phyloP scores from a whole-genome alignment of 2,888 invertebrate species.

The Pheosia gnoma region DNA sequence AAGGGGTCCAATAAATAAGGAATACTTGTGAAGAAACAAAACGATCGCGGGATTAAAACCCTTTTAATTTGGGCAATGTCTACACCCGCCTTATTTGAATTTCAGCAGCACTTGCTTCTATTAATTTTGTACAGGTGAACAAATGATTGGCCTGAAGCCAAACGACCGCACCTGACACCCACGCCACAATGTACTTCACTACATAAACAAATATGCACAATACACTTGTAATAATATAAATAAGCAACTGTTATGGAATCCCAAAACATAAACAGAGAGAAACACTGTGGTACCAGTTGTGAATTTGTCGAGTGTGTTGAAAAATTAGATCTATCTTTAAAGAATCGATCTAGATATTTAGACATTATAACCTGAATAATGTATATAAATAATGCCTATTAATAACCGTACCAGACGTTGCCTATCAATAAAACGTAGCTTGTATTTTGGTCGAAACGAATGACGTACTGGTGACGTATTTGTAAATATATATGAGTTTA shows the following conservation, averaged over 20 bases:
- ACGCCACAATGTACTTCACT: conserved; percentile 54
- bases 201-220: conserved; percentile 65
- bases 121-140: conserved; percentile 72
- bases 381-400: conserved; percentile 35
- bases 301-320: too few species aligned
- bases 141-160: conserved; percentile 74
- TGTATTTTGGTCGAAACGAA: conserved; percentile 56
- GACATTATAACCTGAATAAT: conserved; percentile 3
- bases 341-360: not conserved
- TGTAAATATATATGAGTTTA: conserved; percentile 29
- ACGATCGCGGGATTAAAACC: not conserved
- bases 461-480: conserved; percentile 64
- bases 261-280: not conserved
- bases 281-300: not conserved
- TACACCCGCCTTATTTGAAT: conserved; percentile 42
- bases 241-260: not conserved
- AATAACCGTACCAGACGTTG: conserved; percentile 52
- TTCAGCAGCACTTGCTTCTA: conserved; percentile 52
- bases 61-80: conserved; percentile 21
- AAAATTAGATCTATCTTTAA: not conserved
- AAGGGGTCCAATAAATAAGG: not conserved
- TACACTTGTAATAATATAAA: conserved; percentile 38
- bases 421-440: conserved; percentile 59
- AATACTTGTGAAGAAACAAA: not conserved
- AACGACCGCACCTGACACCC: conserved; percentile 60